Evolutionary conservation across 2,113 vertebrate genomes (phyloP), one percentile per base, ranked within the genome.

Genomic region (Atlantisia rogersi): DNA sequence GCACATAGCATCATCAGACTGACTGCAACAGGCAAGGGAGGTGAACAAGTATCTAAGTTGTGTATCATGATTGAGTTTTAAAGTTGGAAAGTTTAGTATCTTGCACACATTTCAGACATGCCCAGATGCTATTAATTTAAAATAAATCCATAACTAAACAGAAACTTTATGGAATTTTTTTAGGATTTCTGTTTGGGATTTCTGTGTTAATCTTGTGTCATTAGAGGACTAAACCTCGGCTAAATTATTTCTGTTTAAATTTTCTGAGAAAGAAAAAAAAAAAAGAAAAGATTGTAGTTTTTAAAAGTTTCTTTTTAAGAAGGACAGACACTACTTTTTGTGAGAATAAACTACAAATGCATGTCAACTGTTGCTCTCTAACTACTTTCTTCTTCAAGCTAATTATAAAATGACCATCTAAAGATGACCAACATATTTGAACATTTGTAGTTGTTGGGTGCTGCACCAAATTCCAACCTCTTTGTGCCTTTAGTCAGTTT

Each of bases 401-500:
- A 81, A 92, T 85, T 93, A 85, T n/a, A 81, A 86, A 87, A 77
- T 25, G 1, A 71, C 3, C 13, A 82, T 76, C 39, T 85, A 42
- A 83, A 81, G 64, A 46, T 87, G 12, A 53, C 3, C 82, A 42
- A 35, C 13, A 3, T 48, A 22, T 82, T 69, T 81, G 32, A 55
- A 37, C 5, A 11, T 48, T 83, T 74, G 48, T 37, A 37, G 22
- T 55, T 14, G 15, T 97, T 92, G 44, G 78, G 6, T 82, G 31
- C 48, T 96, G 46, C 4, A 80, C 46, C 76, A 62, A 48, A 35
- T 91, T 94, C 62, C 91, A 58, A 76, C 24, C 15, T 71, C 60
- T 83, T 17, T 55, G 40, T 78, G 81, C 82, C 75, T 94, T 86
- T 81, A 91, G 63, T 88, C 22, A 93, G 83, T 95, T 97, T 92